Conservation (phyloP, 2,113 vertebrate genomes). For the Dendropsophus ebraccatus region DNA sequence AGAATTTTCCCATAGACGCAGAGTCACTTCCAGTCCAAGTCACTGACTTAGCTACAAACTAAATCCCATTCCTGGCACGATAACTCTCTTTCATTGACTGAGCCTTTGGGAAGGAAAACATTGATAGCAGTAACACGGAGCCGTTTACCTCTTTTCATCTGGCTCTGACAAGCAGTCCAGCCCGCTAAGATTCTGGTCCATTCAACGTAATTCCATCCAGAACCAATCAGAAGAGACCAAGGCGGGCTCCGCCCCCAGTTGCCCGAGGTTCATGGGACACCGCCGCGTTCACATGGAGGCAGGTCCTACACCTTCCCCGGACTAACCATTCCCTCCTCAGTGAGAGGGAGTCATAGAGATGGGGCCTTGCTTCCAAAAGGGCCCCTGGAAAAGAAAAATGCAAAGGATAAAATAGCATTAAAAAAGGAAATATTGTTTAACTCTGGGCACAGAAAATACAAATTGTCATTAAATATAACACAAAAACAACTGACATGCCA, state of each 20-base stretch:
- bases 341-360: constrained; percentile 20
- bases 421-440: neutral
- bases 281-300: constrained; percentile 50
- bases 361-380: constrained; percentile 17
- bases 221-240: constrained; percentile 67
- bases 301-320: constrained; percentile 56
- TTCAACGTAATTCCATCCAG: constrained; percentile 85
- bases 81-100: neutral
- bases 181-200: constrained; percentile 86
- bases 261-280: constrained; percentile 56
- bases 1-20: neutral
- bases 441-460: neutral
- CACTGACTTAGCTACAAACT: neutral
- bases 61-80: neutral
- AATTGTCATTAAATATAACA: neutral
- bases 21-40: neutral
- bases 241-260: constrained; percentile 68
- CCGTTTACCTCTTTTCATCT: constrained; percentile 80
- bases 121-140: neutral
- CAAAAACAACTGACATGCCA: neutral
- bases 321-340: constrained; percentile 52
- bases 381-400: constrained; percentile 64
- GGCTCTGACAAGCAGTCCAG: constrained; percentile 83
- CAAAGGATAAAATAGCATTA: neutral
- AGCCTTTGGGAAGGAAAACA: neutral